Percentiles rank a stretch among this genome's conserved stretches.
phyloP scores from a whole-genome alignment of 2,797 vertebrate species.

The Scyliorhinus canicula region DNA sequence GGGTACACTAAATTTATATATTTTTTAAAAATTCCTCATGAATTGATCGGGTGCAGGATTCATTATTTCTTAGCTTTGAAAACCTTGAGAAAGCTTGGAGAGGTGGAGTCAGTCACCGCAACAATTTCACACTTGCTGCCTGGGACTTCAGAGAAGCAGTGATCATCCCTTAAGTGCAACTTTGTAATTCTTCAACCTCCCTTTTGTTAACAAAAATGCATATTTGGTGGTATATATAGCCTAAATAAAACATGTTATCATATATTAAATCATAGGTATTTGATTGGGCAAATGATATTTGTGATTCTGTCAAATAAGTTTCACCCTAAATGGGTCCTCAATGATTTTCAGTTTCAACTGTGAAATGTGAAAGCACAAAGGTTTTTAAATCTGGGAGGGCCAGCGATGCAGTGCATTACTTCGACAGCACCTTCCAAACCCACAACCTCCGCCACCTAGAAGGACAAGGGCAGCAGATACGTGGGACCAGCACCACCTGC shows the following conservation, averaged over 20 bases:
- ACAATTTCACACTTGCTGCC: not conserved
- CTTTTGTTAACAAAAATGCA: not conserved
- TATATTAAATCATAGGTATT: not conserved
- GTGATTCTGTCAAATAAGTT: not conserved
- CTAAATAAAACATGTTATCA: too few species aligned
- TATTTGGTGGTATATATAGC: not conserved
- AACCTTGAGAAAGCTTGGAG: not conserved
- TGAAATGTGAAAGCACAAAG: not conserved
- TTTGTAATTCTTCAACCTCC: not conserved
- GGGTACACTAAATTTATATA: too few species aligned
- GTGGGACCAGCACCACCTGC: too few species aligned
- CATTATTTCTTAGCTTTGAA: not conserved
- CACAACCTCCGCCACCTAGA: too few species aligned
- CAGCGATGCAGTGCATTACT: too few species aligned
- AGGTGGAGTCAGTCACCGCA: not conserved
- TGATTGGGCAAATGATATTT: not conserved
- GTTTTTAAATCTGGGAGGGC: too few species aligned
- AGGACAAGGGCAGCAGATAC: too few species aligned
- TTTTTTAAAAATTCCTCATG: too few species aligned
- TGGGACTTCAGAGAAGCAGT: not conserved
- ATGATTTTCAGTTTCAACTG: not conserved
- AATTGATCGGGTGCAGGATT: not conserved
- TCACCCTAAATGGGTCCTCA: not conserved
- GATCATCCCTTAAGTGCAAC: not conserved
- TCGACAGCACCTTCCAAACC: too few species aligned